A percentile compares a stretch with the other conserved stretches of the same genome.
Evolutionary conservation across 2,888 invertebrate genomes (phyloP).

Genomic region (Metellina segmentata): DNA sequence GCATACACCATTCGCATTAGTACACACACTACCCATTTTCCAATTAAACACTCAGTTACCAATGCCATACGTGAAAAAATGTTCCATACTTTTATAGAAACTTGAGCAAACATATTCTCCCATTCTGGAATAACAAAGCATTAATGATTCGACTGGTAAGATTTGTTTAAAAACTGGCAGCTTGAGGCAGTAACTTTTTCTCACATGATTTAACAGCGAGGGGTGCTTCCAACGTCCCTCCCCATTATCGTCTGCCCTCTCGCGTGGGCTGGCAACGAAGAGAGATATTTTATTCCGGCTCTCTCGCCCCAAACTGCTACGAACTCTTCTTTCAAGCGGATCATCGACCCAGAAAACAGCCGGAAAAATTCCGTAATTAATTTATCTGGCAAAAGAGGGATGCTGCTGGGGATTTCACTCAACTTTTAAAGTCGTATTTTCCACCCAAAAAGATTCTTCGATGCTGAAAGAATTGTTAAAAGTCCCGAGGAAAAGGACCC

Average conservation of each 20-base stretch:
- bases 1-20: too few relatives aligned
- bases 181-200: constrained; percentile 3
- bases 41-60: too few relatives aligned
- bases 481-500: background rate
- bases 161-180: background rate
- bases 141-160: background rate
- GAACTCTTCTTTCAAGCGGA: constrained; percentile 16
- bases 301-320: background rate
- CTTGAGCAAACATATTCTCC: too few relatives aligned
- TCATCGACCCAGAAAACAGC: constrained; percentile 24
- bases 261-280: background rate
- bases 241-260: background rate
- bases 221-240: background rate
- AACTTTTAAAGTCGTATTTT: constrained; percentile 45
- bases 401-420: too few relatives aligned
- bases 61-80: too few relatives aligned
- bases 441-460: constrained; percentile 38
- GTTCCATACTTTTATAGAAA: too few relatives aligned
- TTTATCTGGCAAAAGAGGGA: background rate
- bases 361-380: constrained; percentile 54
- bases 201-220: constrained; percentile 14
- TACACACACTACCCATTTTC: too few relatives aligned
- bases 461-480: constrained; percentile 15
- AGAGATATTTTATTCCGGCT: constrained; percentile 32
- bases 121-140: background rate